These are phyloP conservation scores for Ptychadena robeensis DNA, from an alignment of 2,797 vertebrate genomes.

Conservation along the genomic window DNA sequence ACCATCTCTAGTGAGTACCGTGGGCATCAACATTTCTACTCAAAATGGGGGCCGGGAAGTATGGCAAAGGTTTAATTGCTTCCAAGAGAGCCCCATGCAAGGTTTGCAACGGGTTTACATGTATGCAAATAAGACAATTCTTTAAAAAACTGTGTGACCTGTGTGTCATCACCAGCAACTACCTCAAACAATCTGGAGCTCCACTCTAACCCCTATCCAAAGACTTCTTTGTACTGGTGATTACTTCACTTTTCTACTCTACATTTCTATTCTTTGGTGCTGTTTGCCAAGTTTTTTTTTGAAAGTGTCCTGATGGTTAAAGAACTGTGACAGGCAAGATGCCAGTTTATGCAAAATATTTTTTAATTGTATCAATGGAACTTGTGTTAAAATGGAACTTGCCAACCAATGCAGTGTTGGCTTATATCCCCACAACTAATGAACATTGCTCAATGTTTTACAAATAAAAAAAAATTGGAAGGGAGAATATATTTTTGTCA, in stretches of 20 bases:
- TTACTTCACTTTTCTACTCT: constrained; percentile 25
- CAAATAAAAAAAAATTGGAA: no score
- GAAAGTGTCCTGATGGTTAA: constrained; percentile 16
- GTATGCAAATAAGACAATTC: constrained; percentile 33
- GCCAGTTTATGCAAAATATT: constrained; percentile 45
- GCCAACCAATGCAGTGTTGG: not conserved
- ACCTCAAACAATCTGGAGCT: constrained; percentile 48
- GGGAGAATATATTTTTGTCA: no score
- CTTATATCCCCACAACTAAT: no score
- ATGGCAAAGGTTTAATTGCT: no score
- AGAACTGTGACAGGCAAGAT: constrained; percentile 26
- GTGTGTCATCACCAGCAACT: constrained; percentile 28
- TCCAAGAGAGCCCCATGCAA: constrained; percentile 4
- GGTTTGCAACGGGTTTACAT: constrained; percentile 14
- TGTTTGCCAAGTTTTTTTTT: constrained; percentile 45
- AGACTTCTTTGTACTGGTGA: constrained; percentile 44
- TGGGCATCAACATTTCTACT: no score
- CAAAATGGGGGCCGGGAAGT: no score
- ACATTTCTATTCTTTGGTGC: not conserved
- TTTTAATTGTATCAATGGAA: constrained; percentile 16
- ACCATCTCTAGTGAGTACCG: no score
- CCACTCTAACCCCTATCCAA: constrained; percentile 49
- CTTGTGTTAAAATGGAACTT: not conserved
- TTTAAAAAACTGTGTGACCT: not conserved
- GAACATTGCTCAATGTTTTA: no score